phyloP scores from a whole-genome alignment of 2,797 vertebrate genomes.

The Acropternis orthonyx region DNA sequence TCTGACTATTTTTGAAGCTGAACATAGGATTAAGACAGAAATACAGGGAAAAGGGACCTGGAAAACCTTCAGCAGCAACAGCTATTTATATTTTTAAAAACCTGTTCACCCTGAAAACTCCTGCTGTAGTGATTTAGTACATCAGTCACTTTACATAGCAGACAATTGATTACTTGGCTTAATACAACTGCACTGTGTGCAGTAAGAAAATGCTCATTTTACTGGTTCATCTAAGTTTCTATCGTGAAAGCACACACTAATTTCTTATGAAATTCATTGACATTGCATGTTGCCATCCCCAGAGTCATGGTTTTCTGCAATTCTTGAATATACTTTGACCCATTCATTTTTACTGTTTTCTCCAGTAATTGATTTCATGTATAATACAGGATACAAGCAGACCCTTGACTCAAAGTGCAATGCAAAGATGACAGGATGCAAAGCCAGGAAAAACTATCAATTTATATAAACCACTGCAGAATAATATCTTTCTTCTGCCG shows the following conservation, averaged over 20 bases:
- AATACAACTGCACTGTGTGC: neutral
- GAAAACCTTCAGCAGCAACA: neutral
- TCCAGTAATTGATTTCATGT: neutral
- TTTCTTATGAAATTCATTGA: neutral
- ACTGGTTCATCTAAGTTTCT: neutral
- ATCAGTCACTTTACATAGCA: slow-evolving; percentile 1
- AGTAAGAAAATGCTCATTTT: neutral
- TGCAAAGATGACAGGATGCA: neutral
- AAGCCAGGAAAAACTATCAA: neutral
- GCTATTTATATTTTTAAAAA: neutral
- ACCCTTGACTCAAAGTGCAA: neutral
- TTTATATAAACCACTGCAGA: neutral
- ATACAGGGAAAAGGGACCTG: neutral
- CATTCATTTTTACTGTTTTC: neutral
- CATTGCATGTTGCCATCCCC: neutral
- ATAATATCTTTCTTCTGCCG: neutral
- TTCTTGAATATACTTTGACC: neutral
- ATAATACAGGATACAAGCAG: neutral
- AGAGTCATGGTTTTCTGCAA: neutral
- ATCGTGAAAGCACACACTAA: neutral
- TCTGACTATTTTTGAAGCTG: neutral
- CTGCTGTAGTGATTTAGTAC: neutral
- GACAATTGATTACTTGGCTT: neutral
- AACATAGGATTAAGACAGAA: neutral
- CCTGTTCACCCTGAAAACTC: neutral